Evolutionary conservation across 2,888 invertebrate species (phyloP).

Genomic region (Schizotus pectinicornis): DNA sequence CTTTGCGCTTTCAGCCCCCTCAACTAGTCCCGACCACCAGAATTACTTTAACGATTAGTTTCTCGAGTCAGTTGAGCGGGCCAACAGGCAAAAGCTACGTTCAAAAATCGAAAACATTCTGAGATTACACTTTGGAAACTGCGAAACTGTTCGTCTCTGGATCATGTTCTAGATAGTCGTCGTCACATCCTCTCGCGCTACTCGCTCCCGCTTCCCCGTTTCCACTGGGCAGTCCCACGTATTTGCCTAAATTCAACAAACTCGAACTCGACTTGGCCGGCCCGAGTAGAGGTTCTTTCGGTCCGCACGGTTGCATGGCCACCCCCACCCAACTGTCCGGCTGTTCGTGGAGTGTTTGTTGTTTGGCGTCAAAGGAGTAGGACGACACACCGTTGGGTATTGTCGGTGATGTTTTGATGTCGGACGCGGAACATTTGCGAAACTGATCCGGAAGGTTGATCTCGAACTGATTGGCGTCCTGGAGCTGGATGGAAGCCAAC

Average conservation of each 20-base stretch:
- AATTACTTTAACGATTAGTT: no score
- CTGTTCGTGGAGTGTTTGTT: constrained; percentile 5
- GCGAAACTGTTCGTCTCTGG: constrained; percentile 15
- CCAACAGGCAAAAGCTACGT: constrained; percentile 3
- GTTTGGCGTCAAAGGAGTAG: constrained; percentile 3
- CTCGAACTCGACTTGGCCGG: constrained; percentile 43
- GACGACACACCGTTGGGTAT: constrained; percentile 28
- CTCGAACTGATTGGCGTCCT: constrained; percentile 67
- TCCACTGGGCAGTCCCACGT: constrained; percentile 40
- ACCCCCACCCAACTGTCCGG: constrained; percentile 33
- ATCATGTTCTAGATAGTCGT: constrained; percentile 22
- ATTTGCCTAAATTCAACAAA: constrained; percentile 46
- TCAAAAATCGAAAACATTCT: neutral
- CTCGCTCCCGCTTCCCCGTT: constrained; percentile 27
- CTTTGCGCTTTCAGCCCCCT: no score
- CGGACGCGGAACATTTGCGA: constrained; percentile 56
- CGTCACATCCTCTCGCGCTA: constrained; percentile 31
- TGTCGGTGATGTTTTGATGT: constrained; percentile 47
- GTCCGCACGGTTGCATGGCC: constrained; percentile 52
- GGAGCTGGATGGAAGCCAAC: constrained; percentile 74
- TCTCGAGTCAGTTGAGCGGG: neutral
- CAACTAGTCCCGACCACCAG: no score
- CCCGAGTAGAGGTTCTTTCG: constrained; percentile 53
- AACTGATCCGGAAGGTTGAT: constrained; percentile 58
- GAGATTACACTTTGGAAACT: constrained; percentile 21